phyloP scores from a whole-genome alignment of 2,797 vertebrate species.

The Peromyscus attwateri region DNA sequence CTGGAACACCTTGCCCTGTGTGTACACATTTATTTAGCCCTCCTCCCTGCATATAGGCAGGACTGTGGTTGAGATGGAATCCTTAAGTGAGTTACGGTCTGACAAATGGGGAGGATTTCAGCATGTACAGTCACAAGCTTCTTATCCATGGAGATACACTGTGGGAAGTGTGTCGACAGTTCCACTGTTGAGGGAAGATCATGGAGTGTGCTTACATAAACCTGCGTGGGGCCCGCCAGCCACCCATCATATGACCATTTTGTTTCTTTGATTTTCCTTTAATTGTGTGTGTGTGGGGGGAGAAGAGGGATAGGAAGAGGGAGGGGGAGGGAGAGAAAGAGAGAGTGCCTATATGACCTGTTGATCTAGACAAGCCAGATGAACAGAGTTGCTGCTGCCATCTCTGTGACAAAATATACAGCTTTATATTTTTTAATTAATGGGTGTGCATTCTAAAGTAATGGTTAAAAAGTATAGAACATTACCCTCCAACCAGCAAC shows the following conservation, averaged over 20 bases:
- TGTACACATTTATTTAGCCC: neutral
- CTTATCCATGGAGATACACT: neutral
- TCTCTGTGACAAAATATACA: neutral
- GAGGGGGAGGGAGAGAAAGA: neutral
- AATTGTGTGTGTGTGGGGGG: neutral
- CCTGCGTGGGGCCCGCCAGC: neutral
- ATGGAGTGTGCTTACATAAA: neutral
- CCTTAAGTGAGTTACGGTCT: neutral
- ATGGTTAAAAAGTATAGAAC: neutral
- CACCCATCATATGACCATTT: neutral
- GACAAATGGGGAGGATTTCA: neutral
- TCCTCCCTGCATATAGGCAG: neutral
- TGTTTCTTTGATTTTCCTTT: neutral
- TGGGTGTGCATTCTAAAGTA: neutral
- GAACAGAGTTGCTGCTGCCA: neutral
- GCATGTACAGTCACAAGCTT: neutral
- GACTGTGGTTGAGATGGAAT: neutral
- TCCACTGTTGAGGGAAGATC: neutral
- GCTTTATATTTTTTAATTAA: neutral
- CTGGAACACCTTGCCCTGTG: too few relatives aligned
- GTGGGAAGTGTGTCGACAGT: neutral
- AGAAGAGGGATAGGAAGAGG: neutral
- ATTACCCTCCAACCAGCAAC: neutral
- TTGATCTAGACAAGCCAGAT: neutral
- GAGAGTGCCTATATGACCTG: neutral